A percentile compares a stretch with the other conserved stretches of the same genome.
These are phyloP conservation scores for Phrynocephalus versicolor DNA, from an alignment of 2,113 vertebrate species.

Conservation along the genomic window DNA sequence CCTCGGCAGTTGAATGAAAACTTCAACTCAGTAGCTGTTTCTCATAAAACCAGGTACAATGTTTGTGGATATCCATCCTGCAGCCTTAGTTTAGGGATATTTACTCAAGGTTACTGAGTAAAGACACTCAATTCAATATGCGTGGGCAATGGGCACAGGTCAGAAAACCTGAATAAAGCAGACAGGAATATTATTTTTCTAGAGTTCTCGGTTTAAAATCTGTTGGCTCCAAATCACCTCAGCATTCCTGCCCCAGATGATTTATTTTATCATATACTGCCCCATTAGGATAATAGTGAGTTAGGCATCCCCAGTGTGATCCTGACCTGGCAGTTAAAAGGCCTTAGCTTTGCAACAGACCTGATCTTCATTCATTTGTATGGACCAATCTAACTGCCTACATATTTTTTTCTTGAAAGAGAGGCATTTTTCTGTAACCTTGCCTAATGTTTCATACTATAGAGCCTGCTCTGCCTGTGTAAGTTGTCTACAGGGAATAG, in stretches of 20 bases:
- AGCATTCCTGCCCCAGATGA: too few relatives aligned
- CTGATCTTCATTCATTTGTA: too few relatives aligned
- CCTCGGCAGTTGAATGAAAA: neutral
- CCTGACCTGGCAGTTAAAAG: too few relatives aligned
- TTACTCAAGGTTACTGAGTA: neutral
- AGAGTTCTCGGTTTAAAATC: neutral
- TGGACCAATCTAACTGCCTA: too few relatives aligned
- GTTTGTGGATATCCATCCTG: constrained; percentile 7
- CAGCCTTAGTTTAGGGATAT: neutral
- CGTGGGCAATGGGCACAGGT: neutral
- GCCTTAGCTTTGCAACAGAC: too few relatives aligned
- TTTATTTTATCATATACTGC: too few relatives aligned
- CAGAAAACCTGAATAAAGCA: neutral
- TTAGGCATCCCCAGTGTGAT: too few relatives aligned
- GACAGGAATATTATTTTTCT: neutral
- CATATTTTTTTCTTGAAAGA: too few relatives aligned
- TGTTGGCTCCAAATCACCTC: neutral
- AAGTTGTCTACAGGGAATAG: neutral
- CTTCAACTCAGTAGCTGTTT: neutral
- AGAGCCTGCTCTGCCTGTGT: neutral
- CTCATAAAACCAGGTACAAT: neutral
- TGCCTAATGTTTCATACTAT: neutral
- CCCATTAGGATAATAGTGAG: too few relatives aligned
- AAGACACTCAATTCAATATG: neutral
- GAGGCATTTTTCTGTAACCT: neutral